Conservation (phyloP, 2,113 vertebrate genomes). For the Chaetodon auriga region DNA sequence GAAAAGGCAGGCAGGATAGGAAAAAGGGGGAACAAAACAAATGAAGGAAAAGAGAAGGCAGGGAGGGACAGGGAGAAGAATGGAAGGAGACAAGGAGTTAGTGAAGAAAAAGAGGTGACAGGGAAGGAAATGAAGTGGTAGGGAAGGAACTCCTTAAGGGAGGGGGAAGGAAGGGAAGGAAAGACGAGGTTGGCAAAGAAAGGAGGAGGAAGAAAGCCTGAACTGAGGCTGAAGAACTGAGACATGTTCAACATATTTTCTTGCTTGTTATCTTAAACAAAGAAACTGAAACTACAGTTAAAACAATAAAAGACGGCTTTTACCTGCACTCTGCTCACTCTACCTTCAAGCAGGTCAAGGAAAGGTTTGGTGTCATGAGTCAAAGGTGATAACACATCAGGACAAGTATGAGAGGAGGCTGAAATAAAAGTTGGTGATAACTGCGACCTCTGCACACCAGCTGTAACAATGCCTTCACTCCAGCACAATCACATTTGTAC, state of each 20-base stretch:
- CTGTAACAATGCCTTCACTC: neutral
- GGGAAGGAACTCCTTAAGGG: neutral
- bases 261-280: neutral
- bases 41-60: no score
- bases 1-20: no score
- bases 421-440: neutral
- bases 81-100: neutral
- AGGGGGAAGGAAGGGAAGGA: no score
- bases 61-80: no score
- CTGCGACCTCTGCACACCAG: neutral
- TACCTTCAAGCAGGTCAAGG: neutral
- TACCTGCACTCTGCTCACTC: neutral
- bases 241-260: no score
- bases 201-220: neutral
- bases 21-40: no score
- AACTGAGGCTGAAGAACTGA: no score
- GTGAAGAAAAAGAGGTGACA: no score
- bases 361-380: neutral
- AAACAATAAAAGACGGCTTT: neutral
- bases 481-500: constrained; percentile 36
- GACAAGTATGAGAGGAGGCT: neutral
- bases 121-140: neutral
- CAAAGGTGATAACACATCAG: neutral
- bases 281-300: neutral
- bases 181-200: neutral